Evolutionary conservation across 2,113 vertebrate genomes (phyloP).

Genomic region (Anseranas semipalmata): DNA sequence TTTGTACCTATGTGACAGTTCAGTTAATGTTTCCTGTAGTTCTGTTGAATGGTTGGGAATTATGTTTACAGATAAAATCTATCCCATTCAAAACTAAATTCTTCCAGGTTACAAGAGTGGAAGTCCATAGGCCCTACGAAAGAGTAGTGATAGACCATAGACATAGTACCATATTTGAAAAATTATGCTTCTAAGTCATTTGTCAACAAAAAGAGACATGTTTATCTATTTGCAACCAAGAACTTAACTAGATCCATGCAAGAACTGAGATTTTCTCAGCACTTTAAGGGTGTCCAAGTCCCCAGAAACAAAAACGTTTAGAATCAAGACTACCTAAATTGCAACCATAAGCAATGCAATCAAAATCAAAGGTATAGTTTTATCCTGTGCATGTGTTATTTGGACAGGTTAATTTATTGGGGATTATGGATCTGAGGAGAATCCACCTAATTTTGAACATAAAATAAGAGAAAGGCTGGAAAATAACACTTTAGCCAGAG

Average conservation of each 20-base stretch:
- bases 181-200: background rate
- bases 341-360: background rate
- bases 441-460: background rate
- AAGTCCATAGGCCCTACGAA: background rate
- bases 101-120: background rate
- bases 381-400: background rate
- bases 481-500: background rate
- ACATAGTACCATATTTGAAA: background rate
- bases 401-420: slow-evolving; percentile 6
- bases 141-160: background rate
- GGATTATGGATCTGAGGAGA: background rate
- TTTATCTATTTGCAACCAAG: background rate
- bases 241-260: background rate
- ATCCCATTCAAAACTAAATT: background rate
- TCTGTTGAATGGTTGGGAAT: background rate
- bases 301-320: background rate
- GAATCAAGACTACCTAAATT: slow-evolving; percentile 18
- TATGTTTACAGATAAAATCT: background rate
- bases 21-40: background rate
- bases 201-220: background rate
- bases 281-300: background rate
- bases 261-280: background rate
- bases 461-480: background rate
- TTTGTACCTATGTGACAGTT: background rate
- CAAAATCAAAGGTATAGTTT: background rate